Evolutionary conservation across 2,113 vertebrate genomes (phyloP), one percentile per base, ranked within the genome.

Genomic region (Perca flavescens): DNA sequence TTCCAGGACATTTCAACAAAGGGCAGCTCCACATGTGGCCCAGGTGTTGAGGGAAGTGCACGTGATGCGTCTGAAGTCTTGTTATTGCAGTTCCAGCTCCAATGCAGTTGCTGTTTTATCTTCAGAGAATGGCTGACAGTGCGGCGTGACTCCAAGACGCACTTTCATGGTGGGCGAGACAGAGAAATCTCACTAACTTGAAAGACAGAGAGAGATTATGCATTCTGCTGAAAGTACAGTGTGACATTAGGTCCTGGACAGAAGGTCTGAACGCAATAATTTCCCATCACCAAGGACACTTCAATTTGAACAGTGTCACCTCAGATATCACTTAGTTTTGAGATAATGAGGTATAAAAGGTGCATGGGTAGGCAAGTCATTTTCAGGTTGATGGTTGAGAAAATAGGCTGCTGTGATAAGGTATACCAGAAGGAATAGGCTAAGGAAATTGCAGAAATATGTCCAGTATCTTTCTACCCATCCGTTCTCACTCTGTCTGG

Each of bases 371-470:
- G 68, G 21, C 28, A 3, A 64, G 74, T 88, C 73, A 63, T 72
- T 82, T 79, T 82, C 60, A 79, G 79, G 52, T 40, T 62, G 61
- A 6, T 56, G 68, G 40, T 34, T 49, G 70, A 74, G 73, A 82
- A 88, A 86, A 76, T 60, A 28, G 21, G 56, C 57, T 22, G 56
- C 61, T 31, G 63, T 66, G 82, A 86, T 80, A 68, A 90, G 85
- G 76, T 21, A 0, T 66, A 61, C 14, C 58, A 49, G 73, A 43
- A 76, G 78, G 25, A 65, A 49, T 1, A 36, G 50, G 58, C 28
- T n/a, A 56, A 87, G 84, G 83, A 87, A 85, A 89, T 90, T 89
- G 69, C 76, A 80, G 67, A 86, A 89, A 88, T 53, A 84, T 60
- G 54, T 49, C 73, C 63, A 47, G 74, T 75, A 78, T 92, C 79